A percentile compares a stretch with the other conserved stretches of the same genome.
These are phyloP conservation scores for Neogale vison DNA, from an alignment of 2,113 vertebrate genomes.

Conservation along the genomic window DNA sequence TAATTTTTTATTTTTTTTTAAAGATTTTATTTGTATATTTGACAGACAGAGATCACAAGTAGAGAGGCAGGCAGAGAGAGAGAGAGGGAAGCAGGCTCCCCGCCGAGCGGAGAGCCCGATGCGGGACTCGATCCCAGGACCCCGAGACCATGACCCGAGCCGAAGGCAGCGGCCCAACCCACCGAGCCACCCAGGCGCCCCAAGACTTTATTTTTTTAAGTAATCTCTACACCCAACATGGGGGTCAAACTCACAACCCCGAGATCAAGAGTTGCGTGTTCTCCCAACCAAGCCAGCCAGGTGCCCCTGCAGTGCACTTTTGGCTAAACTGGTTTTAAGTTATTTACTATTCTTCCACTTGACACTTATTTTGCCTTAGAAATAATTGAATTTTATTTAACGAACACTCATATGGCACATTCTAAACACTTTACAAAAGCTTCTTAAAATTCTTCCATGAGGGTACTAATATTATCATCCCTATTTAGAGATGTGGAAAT, in stretches of 20 bases:
- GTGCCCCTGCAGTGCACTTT: not conserved
- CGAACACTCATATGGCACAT: not conserved
- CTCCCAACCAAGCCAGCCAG: not conserved
- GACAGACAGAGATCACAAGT: no score
- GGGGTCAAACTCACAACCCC: not conserved
- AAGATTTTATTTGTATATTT: no score
- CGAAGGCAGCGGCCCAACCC: not conserved
- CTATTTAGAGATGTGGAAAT: not conserved
- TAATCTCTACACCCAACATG: not conserved
- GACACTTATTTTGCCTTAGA: slow-evolving; percentile 15
- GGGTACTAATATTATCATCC: not conserved
- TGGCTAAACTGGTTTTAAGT: not conserved
- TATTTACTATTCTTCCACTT: not conserved
- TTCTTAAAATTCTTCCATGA: not conserved
- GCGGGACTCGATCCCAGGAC: not conserved
- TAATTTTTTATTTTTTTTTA: no score
- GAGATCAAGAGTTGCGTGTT: not conserved
- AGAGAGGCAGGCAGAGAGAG: no score
- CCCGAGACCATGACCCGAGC: not conserved
- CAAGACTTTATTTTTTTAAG: not conserved
- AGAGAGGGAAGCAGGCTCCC: not conserved
- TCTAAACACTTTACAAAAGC: not conserved
- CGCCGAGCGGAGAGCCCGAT: not conserved
- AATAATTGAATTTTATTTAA: not conserved
- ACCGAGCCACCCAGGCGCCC: not conserved